phyloP scores from a whole-genome alignment of 1,140 invertebrate species.

The Pseudachorutes palmiensis region DNA sequence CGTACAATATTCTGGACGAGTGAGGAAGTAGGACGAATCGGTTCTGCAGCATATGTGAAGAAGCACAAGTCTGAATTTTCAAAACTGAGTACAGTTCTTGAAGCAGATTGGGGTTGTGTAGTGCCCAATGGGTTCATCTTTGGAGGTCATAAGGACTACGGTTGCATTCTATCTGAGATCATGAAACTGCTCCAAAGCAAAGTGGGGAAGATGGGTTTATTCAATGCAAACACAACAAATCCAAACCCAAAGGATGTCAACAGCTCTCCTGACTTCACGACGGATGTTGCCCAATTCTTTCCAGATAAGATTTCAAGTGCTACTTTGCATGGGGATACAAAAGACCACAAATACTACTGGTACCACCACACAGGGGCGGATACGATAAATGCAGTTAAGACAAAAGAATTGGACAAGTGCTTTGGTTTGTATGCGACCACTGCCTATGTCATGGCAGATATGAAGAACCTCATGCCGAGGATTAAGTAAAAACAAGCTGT shows the following conservation, averaged over 20 bases:
- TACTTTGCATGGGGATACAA: no score
- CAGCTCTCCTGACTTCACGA: no score
- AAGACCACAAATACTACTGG: conserved; percentile 44
- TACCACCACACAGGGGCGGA: conserved; percentile 42
- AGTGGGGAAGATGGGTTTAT: no score
- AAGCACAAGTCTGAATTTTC: conserved; percentile 52
- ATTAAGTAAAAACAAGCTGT: no score
- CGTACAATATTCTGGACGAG: conserved; percentile 66
- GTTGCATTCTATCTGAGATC: conserved; percentile 57
- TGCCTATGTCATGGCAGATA: conserved; percentile 42
- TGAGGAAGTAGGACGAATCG: conserved; percentile 65
- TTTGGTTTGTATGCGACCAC: conserved; percentile 43
- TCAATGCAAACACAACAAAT: no score
- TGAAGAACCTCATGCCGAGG: conserved; percentile 41
- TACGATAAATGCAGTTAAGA: conserved; percentile 43
- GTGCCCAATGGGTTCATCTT: conserved; percentile 56
- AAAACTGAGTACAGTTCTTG: conserved; percentile 27
- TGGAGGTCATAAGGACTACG: conserved; percentile 49
- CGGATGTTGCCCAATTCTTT: no score
- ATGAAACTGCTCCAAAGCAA: conserved; percentile 45
- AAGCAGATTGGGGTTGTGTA: conserved; percentile 23
- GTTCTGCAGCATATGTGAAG: conserved; percentile 56
- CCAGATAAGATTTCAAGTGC: no score
- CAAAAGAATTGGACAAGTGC: conserved; percentile 41
- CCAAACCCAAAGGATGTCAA: no score